Conservation (phyloP, 2,113 vertebrate species). For the Tamias sibiricus region DNA sequence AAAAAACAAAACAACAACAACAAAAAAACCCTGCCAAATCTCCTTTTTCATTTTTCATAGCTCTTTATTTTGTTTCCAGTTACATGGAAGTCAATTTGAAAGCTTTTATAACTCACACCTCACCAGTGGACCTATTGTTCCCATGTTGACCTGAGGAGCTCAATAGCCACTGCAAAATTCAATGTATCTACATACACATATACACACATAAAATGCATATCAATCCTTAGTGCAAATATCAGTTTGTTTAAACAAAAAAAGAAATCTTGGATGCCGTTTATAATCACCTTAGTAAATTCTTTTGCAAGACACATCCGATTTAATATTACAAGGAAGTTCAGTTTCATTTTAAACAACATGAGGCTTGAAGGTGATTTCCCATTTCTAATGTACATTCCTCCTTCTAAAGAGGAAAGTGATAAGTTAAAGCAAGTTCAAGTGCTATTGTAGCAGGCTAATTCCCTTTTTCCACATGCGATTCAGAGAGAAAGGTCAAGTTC, state of each 20-base stretch:
- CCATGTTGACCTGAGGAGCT: conserved; percentile 44
- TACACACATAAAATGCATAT: conserved; percentile 29
- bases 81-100: conserved; percentile 82
- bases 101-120: conserved; percentile 81
- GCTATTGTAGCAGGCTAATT: conserved; percentile 80
- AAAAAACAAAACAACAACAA: conserved; percentile 47
- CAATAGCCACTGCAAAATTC: conserved; percentile 77
- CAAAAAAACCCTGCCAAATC: conserved; percentile 64
- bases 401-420: conserved; percentile 75
- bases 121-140: conserved; percentile 79
- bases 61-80: conserved; percentile 81
- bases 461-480: conserved; percentile 73
- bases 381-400: conserved; percentile 72
- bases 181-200: neutral
- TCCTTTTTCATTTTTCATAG: conserved; percentile 70
- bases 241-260: conserved; percentile 49
- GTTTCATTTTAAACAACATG: conserved; percentile 69
- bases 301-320: conserved; percentile 62
- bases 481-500: conserved; percentile 87
- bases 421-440: conserved; percentile 78
- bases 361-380: conserved; percentile 73
- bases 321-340: conserved; percentile 44
- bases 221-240: conserved; percentile 72
- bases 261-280: conserved; percentile 71
- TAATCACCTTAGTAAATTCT: conserved; percentile 70